Evolutionary conservation across 1,140 invertebrate genomes (phyloP).

Genomic region (Manduca sexta): DNA sequence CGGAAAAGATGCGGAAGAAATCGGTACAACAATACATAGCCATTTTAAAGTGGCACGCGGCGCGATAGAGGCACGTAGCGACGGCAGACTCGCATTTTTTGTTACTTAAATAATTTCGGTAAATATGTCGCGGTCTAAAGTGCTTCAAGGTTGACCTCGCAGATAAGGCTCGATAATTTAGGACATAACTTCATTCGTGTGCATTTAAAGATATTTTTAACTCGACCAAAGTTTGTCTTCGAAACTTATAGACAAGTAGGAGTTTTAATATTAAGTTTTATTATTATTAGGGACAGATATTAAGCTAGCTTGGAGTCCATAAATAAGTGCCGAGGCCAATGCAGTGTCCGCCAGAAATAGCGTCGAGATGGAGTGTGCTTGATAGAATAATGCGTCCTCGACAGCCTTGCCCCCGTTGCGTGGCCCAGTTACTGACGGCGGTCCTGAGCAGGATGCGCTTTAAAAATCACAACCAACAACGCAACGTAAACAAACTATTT

Average conservation of each 20-base stretch:
- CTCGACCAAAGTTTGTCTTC: not conserved
- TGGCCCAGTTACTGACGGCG: constrained; percentile 42
- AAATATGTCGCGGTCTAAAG: constrained; percentile 52
- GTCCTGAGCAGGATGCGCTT: constrained; percentile 46
- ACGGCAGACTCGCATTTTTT: constrained; percentile 31
- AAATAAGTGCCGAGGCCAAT: constrained; percentile 20
- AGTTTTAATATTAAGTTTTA: constrained; percentile 2
- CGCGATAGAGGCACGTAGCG: constrained; percentile 4
- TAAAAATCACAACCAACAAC: constrained; percentile 9
- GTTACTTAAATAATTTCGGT: constrained; percentile 33
- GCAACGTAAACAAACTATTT: too few relatives aligned
- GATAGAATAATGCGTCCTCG: constrained; percentile 58
- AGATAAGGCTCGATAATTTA: constrained; percentile 60
- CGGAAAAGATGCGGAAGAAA: constrained; percentile 44
- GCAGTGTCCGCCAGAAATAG: constrained; percentile 31
- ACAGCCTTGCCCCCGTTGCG: constrained; percentile 52
- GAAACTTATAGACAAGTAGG: constrained; percentile 2
- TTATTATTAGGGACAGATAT: not conserved
- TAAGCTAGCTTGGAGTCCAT: constrained; percentile 5
- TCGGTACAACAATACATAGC: constrained; percentile 34
- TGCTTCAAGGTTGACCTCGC: constrained; percentile 61
- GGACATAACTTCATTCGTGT: constrained; percentile 35
- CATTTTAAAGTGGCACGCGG: constrained; percentile 29
- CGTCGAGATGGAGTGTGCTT: constrained; percentile 37
- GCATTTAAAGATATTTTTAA: constrained; percentile 30